phyloP scores from a whole-genome alignment of 2,113 vertebrate genomes.

The Lagopus muta region DNA sequence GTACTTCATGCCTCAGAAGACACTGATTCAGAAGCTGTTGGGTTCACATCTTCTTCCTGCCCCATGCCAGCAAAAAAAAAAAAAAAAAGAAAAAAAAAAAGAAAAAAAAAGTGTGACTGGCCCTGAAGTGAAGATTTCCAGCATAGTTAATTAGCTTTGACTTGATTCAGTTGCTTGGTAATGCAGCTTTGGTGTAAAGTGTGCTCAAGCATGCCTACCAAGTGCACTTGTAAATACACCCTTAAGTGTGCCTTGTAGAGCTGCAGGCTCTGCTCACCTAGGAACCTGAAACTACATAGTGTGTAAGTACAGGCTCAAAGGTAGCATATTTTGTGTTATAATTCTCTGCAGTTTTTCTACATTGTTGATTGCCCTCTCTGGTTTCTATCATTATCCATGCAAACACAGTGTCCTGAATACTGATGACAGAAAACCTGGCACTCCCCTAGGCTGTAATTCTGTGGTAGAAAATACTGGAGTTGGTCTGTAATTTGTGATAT shows the following conservation, averaged over 20 bases:
- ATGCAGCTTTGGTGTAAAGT: neutral
- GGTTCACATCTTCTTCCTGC: neutral
- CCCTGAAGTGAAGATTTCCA: neutral
- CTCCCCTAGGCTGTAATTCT: neutral
- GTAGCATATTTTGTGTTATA: neutral
- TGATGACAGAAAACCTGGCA: constrained; percentile 13
- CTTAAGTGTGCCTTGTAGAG: fast-evolving
- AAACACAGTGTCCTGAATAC: neutral
- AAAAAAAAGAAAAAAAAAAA: too few species aligned
- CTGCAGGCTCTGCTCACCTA: fast-evolving
- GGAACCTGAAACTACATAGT: neutral
- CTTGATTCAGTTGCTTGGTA: neutral
- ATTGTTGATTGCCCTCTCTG: neutral
- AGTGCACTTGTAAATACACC: neutral
- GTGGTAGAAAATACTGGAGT: neutral
- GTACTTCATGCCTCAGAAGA: neutral
- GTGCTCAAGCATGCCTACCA: neutral
- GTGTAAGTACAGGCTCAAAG: neutral
- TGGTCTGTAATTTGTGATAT: constrained; percentile 12
- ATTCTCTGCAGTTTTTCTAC: neutral
- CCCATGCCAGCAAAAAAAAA: fast-evolving
- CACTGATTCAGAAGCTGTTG: neutral
- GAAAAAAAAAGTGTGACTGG: fast-evolving
- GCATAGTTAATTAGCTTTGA: neutral
- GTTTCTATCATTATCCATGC: neutral